Percentiles rank a stretch among this genome's conserved stretches.
Evolutionary conservation across 2,797 vertebrate species (phyloP).

Genomic region (Taenioides sp.): DNA sequence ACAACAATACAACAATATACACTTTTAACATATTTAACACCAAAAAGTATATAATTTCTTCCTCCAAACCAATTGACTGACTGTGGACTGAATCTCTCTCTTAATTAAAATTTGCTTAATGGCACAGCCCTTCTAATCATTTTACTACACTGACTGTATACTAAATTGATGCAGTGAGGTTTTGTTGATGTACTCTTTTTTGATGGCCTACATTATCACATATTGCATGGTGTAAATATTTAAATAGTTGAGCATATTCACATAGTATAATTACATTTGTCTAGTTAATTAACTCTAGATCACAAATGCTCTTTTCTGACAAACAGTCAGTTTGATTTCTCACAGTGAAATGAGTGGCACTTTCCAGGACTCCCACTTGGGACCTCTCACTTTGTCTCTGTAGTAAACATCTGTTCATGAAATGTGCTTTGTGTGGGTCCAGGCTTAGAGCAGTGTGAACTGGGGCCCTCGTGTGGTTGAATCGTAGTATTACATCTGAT

Average conservation of each 20-base stretch:
- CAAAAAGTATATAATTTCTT: no score
- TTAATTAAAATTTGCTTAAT: no score
- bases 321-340: constrained; percentile 2
- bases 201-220: neutral
- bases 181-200: neutral
- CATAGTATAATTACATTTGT: neutral
- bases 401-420: constrained; percentile 70
- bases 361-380: constrained; percentile 41
- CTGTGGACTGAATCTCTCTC: no score
- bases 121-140: no score
- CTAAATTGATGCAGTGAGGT: neutral
- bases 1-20: no score
- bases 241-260: no score
- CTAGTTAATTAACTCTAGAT: neutral
- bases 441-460: constrained; percentile 18
- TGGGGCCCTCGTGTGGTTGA: constrained; percentile 69
- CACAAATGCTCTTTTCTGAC: neutral
- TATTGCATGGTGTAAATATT: neutral
- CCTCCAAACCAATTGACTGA: no score
- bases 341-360: constrained; percentile 29
- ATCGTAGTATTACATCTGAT: constrained; percentile 17
- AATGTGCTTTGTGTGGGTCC: constrained; percentile 52
- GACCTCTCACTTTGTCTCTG: constrained; percentile 41
- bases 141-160: neutral
- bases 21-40: no score